phyloP scores from a whole-genome alignment of 2,888 invertebrate genomes.

The Noctua comes region DNA sequence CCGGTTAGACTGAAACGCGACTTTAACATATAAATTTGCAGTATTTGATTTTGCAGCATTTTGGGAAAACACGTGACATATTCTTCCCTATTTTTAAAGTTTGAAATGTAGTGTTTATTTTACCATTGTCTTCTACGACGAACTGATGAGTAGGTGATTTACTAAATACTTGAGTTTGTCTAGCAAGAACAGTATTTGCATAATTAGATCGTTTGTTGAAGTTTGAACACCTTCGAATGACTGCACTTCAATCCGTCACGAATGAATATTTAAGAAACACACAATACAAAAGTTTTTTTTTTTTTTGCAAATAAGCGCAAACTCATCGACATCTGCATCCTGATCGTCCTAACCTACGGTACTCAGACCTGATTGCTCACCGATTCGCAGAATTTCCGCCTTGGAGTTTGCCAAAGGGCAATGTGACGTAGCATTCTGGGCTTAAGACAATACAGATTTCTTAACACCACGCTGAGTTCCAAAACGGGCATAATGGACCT shows the following conservation, averaged over 20 bases:
- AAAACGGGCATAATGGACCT: not conserved
- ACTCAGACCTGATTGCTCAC: not conserved
- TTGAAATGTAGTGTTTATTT: not conserved
- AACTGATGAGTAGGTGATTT: not conserved
- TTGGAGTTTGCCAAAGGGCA: not conserved
- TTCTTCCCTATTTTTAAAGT: not conserved
- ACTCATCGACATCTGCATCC: not conserved
- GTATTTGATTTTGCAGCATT: not conserved
- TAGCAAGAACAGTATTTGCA: not conserved
- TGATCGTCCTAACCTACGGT: not conserved
- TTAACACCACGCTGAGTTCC: not conserved
- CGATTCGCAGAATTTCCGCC: not conserved
- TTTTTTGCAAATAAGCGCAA: not conserved
- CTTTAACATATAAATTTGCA: not conserved
- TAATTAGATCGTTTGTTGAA: not conserved
- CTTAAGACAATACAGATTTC: not conserved
- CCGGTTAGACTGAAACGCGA: not conserved
- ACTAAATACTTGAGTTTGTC: slow-evolving; percentile 6
- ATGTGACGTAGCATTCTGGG: not conserved
- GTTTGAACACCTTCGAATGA: not conserved
- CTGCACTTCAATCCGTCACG: not conserved
- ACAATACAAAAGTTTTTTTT: not conserved
- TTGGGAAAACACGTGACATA: not conserved
- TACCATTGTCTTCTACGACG: not conserved
- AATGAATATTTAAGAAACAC: not conserved